Conservation (phyloP, 2,888 invertebrate species). For the Frankliniella intonsa region DNA sequence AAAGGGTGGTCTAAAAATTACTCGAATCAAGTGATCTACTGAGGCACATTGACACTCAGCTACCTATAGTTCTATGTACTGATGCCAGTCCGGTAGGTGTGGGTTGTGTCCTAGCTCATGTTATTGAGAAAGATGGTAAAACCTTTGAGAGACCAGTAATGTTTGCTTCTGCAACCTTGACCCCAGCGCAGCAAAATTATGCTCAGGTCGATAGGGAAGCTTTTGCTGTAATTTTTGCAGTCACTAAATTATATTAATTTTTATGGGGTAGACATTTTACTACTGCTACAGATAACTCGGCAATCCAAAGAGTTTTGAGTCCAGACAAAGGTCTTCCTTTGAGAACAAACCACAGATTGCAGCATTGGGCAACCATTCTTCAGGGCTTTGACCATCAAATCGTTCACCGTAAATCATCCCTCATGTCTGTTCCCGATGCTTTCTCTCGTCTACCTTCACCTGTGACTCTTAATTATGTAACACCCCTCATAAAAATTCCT, state of each 20-base stretch:
- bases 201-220: not conserved
- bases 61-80: not conserved
- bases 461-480: not conserved
- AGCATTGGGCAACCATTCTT: not conserved
- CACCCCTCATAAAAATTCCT: no score
- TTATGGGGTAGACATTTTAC: not conserved
- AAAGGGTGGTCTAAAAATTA: no score
- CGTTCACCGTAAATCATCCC: not conserved
- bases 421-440: not conserved
- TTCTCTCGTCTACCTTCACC: not conserved
- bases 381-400: not conserved
- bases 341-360: not conserved
- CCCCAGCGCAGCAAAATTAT: not conserved
- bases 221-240: not conserved
- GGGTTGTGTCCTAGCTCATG: not conserved
- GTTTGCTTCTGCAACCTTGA: not conserved
- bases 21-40: no score
- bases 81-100: no score
- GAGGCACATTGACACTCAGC: not conserved
- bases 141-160: not conserved
- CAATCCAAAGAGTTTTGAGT: not conserved
- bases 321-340: not conserved
- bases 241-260: not conserved
- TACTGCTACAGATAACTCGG: not conserved
- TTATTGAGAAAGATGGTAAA: not conserved